Base-by-base conservation (phyloP, 2,797 vertebrate species). In the Coilia nasus region DNA sequence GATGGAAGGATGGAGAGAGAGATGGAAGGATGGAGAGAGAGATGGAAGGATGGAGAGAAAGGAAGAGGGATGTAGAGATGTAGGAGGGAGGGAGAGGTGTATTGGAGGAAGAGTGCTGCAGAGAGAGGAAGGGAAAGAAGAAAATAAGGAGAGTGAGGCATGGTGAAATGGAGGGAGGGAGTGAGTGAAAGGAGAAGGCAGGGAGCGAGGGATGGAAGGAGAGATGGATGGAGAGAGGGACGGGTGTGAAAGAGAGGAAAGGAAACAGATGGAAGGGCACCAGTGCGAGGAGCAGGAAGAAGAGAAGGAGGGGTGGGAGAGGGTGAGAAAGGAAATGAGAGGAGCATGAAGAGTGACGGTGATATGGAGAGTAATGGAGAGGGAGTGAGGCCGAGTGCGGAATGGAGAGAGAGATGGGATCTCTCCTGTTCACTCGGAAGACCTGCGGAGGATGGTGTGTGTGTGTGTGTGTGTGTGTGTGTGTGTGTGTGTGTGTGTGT, bases 191-290 rank as follows among this genome's bases (percentile, higher is more conserved):
- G 28, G 62, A 78, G 41, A n/a, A n/a, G 71, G 64, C 83, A 90
- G 89, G 90, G 46, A 87, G 86, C 81, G 83, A 87, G 81, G 80
- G 28, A 59, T 21, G 17, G 47, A 12, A n/a, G n/a, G n/a, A n/a
- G n/a, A n/a, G n/a, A n/a, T n/a, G n/a, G n/a, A n/a, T n/a, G n/a
- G n/a, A n/a, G n/a, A n/a, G n/a, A n/a, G n/a, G n/a, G n/a, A n/a
- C n/a, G n/a, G n/a, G n/a, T n/a, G n/a, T n/a, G 47, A 50, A 12
- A 50, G 47, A 0, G 82, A 60, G 80, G 71, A 86, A 87, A 87
- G 82, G 89, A 50, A 91, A 91, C 83, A 87, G 87, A 91, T 90
- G 88, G 84, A 88, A 90, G 14, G 19, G 14, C 21, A 21, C n/a
- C n/a, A n/a, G n/a, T n/a, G n/a, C n/a, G n/a, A n/a, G n/a, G n/a